These are phyloP conservation scores for Sarcophaga caerulescens DNA, from an alignment of 2,888 invertebrate species.

Conservation along the genomic window DNA sequence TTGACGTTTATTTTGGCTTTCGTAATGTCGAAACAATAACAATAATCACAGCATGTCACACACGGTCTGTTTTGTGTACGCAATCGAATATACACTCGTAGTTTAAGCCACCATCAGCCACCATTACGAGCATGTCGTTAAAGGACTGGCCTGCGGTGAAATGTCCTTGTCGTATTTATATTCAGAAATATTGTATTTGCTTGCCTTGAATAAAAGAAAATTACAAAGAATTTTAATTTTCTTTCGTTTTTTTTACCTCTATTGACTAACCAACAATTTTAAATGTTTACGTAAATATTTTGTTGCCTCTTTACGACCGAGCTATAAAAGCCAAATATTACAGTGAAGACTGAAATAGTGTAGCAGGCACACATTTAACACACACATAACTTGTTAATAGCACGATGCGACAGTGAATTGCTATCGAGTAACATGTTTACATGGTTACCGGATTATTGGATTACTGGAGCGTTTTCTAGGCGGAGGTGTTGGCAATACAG, in stretches of 20 bases:
- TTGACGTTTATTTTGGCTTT: slow-evolving; percentile 52
- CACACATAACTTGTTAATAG: too few relatives aligned
- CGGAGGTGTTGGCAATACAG: too few relatives aligned
- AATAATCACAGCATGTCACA: slow-evolving; percentile 58
- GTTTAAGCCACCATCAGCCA: background rate
- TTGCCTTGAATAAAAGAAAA: slow-evolving; percentile 7
- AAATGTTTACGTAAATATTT: slow-evolving; percentile 1
- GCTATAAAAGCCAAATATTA: too few relatives aligned
- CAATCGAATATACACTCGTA: background rate
- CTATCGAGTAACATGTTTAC: too few relatives aligned
- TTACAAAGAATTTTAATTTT: slow-evolving; percentile 25
- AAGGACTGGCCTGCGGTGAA: slow-evolving; percentile 20
- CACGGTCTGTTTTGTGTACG: slow-evolving; percentile 22
- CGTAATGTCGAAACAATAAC: slow-evolving; percentile 37
- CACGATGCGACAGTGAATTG: too few relatives aligned
- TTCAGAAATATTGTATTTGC: background rate
- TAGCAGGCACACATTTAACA: too few relatives aligned
- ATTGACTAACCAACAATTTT: slow-evolving; percentile 38
- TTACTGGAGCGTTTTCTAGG: too few relatives aligned
- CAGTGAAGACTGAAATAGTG: too few relatives aligned
- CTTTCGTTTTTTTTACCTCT: background rate
- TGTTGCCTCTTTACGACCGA: too few relatives aligned
- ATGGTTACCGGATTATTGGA: too few relatives aligned
- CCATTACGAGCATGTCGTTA: slow-evolving; percentile 23
- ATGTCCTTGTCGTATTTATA: slow-evolving; percentile 30